Conservation (phyloP, 1,140 invertebrate genomes). For the Orchesella cincta region DNA sequence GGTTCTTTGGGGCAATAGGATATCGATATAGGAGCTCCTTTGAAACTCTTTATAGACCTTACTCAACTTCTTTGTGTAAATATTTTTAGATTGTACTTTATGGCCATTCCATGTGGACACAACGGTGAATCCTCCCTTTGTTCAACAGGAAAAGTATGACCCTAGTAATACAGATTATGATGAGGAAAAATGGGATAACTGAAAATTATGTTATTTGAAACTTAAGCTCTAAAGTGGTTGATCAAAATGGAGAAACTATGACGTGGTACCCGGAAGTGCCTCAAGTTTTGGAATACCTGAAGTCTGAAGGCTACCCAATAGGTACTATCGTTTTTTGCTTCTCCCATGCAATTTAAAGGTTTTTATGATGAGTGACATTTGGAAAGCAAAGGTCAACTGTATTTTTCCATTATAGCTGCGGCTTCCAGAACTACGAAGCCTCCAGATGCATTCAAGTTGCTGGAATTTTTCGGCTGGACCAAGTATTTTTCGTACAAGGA, state of each 20-base stretch:
- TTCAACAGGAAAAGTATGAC: constrained; percentile 18
- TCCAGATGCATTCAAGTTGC: constrained; percentile 55
- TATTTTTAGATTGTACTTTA: constrained; percentile 58
- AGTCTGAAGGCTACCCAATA: constrained; percentile 51
- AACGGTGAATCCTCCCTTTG: constrained; percentile 57
- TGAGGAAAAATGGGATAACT: too few species aligned
- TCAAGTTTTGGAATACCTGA: constrained; percentile 53
- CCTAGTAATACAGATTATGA: too few species aligned
- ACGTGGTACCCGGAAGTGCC: constrained; percentile 55
- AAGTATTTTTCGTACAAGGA: constrained; percentile 58
- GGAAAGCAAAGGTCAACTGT: too few species aligned
- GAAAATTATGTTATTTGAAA: constrained; percentile 51
- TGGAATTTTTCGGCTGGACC: constrained; percentile 58
- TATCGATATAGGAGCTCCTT: too few species aligned
- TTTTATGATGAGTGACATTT: too few species aligned
- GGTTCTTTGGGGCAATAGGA: too few species aligned
- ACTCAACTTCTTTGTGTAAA: too few species aligned
- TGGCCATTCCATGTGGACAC: constrained; percentile 60
- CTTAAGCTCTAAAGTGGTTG: constrained; percentile 42
- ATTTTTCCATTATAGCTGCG: constrained; percentile 42
- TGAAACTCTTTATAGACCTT: too few species aligned
- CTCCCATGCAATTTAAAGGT: too few species aligned
- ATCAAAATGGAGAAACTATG: constrained; percentile 52
- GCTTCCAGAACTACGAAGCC: constrained; percentile 57
- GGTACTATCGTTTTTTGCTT: too few species aligned